These are phyloP conservation scores for Apis mellifera DNA, from an alignment of 1,140 invertebrate genomes.

Conservation along the genomic window DNA sequence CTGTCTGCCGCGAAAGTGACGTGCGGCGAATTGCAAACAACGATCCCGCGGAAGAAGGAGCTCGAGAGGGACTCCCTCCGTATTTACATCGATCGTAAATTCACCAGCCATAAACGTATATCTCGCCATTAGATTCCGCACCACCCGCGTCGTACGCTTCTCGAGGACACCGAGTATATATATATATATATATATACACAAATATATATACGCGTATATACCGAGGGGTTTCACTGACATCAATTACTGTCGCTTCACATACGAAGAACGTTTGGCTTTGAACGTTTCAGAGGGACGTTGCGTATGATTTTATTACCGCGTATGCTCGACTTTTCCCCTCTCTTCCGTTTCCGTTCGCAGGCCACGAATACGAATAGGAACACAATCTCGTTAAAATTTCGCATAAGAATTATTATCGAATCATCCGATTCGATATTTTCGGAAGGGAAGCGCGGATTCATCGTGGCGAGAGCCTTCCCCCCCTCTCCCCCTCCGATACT, in stretches of 20 bases:
- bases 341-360: not conserved
- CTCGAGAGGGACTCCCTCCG: constrained; percentile 30
- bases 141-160: constrained; percentile 38
- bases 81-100: constrained; percentile 54
- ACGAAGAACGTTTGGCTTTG: not conserved
- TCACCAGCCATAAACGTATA: constrained; percentile 54
- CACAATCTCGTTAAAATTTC: not conserved
- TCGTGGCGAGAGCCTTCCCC: too few species aligned
- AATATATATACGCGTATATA: not conserved
- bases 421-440: not conserved
- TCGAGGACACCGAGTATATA: not conserved
- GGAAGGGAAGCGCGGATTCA: not conserved
- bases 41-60: constrained; percentile 37
- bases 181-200: not conserved
- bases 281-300: not conserved
- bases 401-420: too few species aligned
- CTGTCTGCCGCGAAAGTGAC: constrained; percentile 37
- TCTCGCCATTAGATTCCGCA: constrained; percentile 50
- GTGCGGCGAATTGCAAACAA: constrained; percentile 42
- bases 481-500: not conserved
- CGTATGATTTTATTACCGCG: not conserved
- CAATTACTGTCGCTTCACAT: constrained; percentile 44
- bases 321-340: not conserved
- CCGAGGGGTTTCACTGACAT: constrained; percentile 27
- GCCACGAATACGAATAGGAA: too few species aligned